Conservation (phyloP, 2,888 invertebrate genomes). For the Thumatha senex region DNA sequence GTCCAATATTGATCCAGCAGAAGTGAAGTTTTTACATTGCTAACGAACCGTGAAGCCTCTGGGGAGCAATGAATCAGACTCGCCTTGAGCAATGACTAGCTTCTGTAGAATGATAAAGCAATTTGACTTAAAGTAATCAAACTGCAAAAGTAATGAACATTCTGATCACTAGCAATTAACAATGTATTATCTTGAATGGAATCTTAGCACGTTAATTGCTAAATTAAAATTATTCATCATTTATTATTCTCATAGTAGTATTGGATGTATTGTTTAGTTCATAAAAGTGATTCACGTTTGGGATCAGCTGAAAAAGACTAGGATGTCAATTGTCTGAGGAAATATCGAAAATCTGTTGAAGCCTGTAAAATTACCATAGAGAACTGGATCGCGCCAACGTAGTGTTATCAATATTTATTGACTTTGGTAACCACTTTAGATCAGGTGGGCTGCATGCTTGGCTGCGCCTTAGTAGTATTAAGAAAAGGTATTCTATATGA, state of each 20-base stretch:
- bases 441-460: too few species aligned
- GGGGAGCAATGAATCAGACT: conserved; percentile 53
- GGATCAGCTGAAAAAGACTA: too few species aligned
- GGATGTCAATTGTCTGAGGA: too few species aligned
- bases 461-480: too few species aligned
- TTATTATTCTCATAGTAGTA: too few species aligned
- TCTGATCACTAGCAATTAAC: not conserved
- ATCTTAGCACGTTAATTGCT: not conserved
- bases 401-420: too few species aligned
- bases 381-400: too few species aligned
- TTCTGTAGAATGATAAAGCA: conserved; percentile 33
- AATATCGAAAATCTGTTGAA: too few species aligned
- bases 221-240: not conserved
- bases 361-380: too few species aligned
- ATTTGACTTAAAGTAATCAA: conserved; percentile 20
- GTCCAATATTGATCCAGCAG: conserved; percentile 64
- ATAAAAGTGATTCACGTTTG: not conserved
- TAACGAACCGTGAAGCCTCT: conserved; percentile 64
- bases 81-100: conserved; percentile 33
- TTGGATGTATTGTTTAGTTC: not conserved
- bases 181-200: not conserved
- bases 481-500: too few species aligned
- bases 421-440: too few species aligned
- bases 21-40: conserved; percentile 66
- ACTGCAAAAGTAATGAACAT: conserved; percentile 2